Evolutionary conservation across 2,113 vertebrate species (phyloP), one percentile per base, ranked within the genome.

Genomic region (Thalassoma bifasciatum): DNA sequence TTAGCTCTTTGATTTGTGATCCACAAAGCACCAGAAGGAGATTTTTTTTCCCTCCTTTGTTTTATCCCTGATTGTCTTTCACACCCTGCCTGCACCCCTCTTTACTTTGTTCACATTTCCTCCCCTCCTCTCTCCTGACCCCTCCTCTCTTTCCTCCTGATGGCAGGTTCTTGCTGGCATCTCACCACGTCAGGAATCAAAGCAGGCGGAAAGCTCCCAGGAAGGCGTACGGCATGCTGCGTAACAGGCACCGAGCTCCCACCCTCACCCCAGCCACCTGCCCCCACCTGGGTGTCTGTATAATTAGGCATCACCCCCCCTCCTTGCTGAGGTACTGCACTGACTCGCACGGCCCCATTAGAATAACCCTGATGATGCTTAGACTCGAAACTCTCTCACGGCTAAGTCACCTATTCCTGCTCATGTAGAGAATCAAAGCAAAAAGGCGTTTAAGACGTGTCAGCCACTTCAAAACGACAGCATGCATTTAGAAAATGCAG

Each of bases 261-360:
- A 37, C 74, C 7, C 24, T 38, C 26, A 23, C 36, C 37, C 23
- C 19, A 16, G 17, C 30, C 38, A 7, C 10, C 54, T 59, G 24
- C 50, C 68, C n/a, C 23, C 30, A 52, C 40, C 38, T 38, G 66
- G 58, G 56, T 75, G 77, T 57, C 59, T 85, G 77, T 86, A 86
- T 87, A 86, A 87, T 66, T 87, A 88, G 85, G 63, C 84, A 72
- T 76, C 79, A 61, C 85, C 71, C 83, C 69, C 89, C n/a, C n/a
- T n/a, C n/a, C 30, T 90, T 75, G 53, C 46, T 10, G 8, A 81
- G 62, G 57, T 70, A 50, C 73, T 60, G 75, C 54, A 51, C 38
- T 84, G 86, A 72, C 75, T 86, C 86, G 83, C 74, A 50, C 68
- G 65, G 66, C 52, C n/a, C 53, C 52, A 69, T 82, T 81, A 85